Percentiles rank a stretch among this genome's conserved stretches.
These are phyloP conservation scores for Mechanitis mazaeus DNA, from an alignment of 2,888 invertebrate species.

Conservation along the genomic window DNA sequence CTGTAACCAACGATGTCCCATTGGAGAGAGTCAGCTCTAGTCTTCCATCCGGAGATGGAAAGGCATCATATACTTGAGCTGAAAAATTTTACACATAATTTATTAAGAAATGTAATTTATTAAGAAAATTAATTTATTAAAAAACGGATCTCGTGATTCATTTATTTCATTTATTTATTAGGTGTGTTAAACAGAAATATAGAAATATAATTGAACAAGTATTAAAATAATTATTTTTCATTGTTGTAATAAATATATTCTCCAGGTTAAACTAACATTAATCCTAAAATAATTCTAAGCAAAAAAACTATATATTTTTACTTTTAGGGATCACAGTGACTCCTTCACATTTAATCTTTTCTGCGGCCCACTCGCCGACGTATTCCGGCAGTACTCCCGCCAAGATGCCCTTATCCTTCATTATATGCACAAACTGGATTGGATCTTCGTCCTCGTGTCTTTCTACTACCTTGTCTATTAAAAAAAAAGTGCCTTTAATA, in stretches of 20 bases:
- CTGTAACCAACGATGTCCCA: slow-evolving; percentile 54
- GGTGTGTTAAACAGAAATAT: no score
- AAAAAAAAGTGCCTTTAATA: no score
- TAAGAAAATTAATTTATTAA: no score
- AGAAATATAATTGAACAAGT: no score
- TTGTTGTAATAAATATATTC: no score
- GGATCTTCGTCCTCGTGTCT: slow-evolving; percentile 38
- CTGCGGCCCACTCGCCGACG: slow-evolving; percentile 63
- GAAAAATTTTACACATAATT: slow-evolving; percentile 16
- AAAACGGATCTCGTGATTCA: no score
- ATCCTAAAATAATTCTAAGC: background rate
- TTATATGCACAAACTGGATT: slow-evolving; percentile 46
- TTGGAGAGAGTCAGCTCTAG: slow-evolving; percentile 58
- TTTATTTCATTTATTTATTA: no score
- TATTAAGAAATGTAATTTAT: no score
- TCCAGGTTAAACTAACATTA: no score
- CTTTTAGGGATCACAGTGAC: slow-evolving; percentile 53
- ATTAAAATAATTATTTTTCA: no score
- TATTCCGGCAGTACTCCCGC: slow-evolving; percentile 58
- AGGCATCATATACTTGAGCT: slow-evolving; percentile 66
- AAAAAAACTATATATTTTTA: slow-evolving; percentile 30
- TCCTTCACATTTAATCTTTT: slow-evolving; percentile 54
- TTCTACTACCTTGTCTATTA: slow-evolving; percentile 40
- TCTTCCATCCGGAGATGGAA: slow-evolving; percentile 49
- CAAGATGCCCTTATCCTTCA: slow-evolving; percentile 59